A percentile compares a stretch with the other conserved stretches of the same genome.
phyloP scores from a whole-genome alignment of 1,140 invertebrate species.

The Radopholus similis region DNA sequence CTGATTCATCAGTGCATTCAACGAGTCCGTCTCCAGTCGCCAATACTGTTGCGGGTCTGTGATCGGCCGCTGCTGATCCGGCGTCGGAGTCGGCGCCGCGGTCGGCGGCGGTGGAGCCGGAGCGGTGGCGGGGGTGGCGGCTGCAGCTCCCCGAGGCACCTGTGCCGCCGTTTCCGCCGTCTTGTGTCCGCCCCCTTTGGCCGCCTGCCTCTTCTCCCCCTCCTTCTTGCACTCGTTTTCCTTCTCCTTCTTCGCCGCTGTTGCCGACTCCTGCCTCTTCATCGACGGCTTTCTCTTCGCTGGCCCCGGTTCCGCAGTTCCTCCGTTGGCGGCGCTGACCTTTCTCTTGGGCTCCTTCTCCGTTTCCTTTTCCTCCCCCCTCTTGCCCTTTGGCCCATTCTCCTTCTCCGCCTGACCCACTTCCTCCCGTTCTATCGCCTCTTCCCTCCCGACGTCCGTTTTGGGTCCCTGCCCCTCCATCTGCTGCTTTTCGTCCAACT shows the following conservation, averaged over 20 bases:
- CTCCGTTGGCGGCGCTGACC: background rate
- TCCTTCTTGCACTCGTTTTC: background rate
- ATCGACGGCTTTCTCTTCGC: background rate
- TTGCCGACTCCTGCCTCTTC: background rate
- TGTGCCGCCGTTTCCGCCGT: too few relatives aligned
- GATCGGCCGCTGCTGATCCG: background rate
- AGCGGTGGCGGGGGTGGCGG: background rate
- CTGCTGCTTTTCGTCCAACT: too few relatives aligned
- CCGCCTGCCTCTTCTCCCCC: too few relatives aligned
- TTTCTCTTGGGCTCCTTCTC: background rate
- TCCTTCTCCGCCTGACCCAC: background rate
- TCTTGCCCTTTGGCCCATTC: background rate
- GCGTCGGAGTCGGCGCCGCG: constrained; percentile 13
- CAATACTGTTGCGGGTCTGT: constrained; percentile 29
- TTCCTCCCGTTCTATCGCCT: too few relatives aligned
- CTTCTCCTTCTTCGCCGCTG: background rate
- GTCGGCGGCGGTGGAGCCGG: background rate
- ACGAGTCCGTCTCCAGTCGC: constrained; percentile 50
- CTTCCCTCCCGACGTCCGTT: too few relatives aligned
- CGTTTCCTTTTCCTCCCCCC: background rate
- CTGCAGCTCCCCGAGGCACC: constrained; percentile 5
- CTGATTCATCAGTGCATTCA: constrained; percentile 60
- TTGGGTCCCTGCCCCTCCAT: too few relatives aligned
- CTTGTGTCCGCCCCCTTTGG: too few relatives aligned
- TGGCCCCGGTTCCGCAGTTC: background rate